Conservation (phyloP, 2,888 invertebrate species). For the Ctenicera cuprea region DNA sequence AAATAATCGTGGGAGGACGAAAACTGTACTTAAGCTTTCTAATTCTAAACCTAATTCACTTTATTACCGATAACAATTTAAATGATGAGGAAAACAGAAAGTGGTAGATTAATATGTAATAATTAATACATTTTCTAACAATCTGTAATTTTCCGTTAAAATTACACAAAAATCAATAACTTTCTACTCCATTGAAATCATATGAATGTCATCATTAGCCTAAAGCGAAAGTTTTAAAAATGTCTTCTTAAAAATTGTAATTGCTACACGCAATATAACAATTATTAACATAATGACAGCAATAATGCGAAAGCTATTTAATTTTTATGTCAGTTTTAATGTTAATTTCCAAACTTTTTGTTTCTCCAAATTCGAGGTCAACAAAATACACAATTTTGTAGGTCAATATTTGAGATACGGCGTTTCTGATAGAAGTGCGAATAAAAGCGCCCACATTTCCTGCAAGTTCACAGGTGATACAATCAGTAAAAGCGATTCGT, state of each 20-base stretch:
- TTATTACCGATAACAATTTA: too few species aligned
- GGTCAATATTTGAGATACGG: background rate
- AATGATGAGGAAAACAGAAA: too few species aligned
- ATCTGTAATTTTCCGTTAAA: background rate
- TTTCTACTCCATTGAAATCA: background rate
- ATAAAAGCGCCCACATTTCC: conserved; percentile 31
- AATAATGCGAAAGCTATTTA: background rate
- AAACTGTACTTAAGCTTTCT: too few species aligned
- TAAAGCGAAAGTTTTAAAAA: background rate
- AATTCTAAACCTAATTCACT: too few species aligned
- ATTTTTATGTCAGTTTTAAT: too few species aligned
- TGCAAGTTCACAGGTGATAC: conserved; percentile 44
- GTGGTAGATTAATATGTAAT: too few species aligned
- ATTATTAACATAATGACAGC: background rate
- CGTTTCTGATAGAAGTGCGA: background rate
- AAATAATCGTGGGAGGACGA: too few species aligned
- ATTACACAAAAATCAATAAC: background rate
- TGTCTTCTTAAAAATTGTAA: background rate
- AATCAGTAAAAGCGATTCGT: conserved; percentile 49
- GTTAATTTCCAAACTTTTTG: too few species aligned
- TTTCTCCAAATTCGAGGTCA: too few species aligned
- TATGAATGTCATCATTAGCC: background rate
- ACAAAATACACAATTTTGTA: too few species aligned
- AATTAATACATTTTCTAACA: too few species aligned
- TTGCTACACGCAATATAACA: background rate